Conservation (phyloP, 2,113 vertebrate genomes). For the Trichomycterus rosablanca region DNA sequence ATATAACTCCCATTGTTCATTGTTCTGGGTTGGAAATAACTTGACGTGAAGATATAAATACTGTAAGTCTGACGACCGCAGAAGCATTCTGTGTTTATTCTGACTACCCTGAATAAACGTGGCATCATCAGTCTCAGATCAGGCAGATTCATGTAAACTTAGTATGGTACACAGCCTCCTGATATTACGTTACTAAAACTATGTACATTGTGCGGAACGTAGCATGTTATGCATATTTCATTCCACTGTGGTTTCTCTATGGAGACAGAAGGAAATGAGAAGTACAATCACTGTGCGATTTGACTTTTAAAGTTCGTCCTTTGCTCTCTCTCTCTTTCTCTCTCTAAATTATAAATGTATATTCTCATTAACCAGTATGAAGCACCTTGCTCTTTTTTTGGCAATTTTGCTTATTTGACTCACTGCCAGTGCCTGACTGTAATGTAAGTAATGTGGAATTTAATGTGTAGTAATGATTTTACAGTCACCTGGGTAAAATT, state of each 20-base stretch:
- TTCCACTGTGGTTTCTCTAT: conserved; percentile 37
- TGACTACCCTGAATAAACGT: conserved; percentile 20
- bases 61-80: neutral
- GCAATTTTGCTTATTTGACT: conserved; percentile 50
- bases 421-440: conserved; percentile 48
- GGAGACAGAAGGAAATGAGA: conserved; percentile 36
- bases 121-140: conserved; percentile 10
- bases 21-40: neutral
- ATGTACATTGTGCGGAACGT: conserved; percentile 39
- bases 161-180: conserved; percentile 21
- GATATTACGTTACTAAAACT: conserved; percentile 31
- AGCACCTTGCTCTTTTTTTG: neutral
- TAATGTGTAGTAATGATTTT: conserved; percentile 63
- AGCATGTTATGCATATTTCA: conserved; percentile 48
- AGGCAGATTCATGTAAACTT: conserved; percentile 25
- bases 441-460: conserved; percentile 65
- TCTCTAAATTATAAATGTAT: conserved; percentile 31
- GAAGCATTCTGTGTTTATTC: conserved; percentile 11
- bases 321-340: conserved; percentile 1
- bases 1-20: conserved; percentile 1
- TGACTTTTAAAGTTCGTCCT: conserved; percentile 15
- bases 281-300: conserved; percentile 30
- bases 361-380: conserved; percentile 8
- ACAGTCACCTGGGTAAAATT: conserved; percentile 25
- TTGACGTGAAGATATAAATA: conserved; percentile 21